These are phyloP conservation scores for Mayetiola destructor DNA, from an alignment of 2,888 invertebrate genomes.

Conservation along the genomic window DNA sequence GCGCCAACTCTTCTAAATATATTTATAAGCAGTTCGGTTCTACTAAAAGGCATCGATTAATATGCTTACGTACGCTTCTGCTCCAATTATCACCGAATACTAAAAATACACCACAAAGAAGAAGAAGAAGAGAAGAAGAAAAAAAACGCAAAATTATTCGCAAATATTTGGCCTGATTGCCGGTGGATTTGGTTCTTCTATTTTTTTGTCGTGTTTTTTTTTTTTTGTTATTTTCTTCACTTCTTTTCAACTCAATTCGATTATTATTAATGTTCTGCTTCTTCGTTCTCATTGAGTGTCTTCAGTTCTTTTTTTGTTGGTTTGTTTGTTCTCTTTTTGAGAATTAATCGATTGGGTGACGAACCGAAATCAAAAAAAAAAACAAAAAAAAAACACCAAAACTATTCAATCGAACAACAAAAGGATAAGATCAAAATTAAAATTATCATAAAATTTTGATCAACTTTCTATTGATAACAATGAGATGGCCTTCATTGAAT, in stretches of 20 bases:
- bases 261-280: too few species aligned
- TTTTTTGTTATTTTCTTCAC: neutral
- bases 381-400: neutral
- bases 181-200: neutral
- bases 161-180: slow-evolving; percentile 5
- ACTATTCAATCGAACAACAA: neutral
- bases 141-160: neutral
- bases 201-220: neutral
- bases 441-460: neutral
- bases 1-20: too few species aligned
- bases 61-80: slow-evolving; percentile 2
- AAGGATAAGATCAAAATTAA: neutral
- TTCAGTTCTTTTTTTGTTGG: too few species aligned
- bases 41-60: too few species aligned
- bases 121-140: too few species aligned
- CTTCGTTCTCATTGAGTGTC: too few species aligned
- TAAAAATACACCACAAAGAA: too few species aligned
- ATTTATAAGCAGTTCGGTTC: too few species aligned
- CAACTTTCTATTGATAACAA: neutral
- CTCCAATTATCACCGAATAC: slow-evolving; percentile 7
- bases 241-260: neutral
- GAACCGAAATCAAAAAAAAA: neutral
- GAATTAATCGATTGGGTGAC: too few species aligned
- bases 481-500: neutral
- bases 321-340: too few species aligned